Conservation (phyloP, 2,888 invertebrate species). For the Drosophila formosana region DNA sequence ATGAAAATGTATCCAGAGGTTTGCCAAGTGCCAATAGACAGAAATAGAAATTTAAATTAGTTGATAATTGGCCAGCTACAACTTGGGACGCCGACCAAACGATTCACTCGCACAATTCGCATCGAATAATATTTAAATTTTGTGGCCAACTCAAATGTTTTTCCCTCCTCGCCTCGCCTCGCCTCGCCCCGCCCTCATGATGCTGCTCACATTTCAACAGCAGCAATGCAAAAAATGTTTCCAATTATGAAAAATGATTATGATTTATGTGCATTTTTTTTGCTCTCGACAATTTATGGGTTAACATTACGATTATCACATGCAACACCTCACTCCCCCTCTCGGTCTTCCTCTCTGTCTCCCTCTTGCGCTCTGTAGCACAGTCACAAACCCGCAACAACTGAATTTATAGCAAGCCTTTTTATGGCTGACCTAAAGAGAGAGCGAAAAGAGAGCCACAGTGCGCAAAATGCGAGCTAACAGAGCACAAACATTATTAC, state of each 20-base stretch:
- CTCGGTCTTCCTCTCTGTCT: background rate
- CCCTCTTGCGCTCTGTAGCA: slow-evolving; percentile 17
- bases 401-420: slow-evolving; percentile 39
- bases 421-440: slow-evolving; percentile 27
- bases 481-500: background rate
- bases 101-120: background rate
- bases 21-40: slow-evolving; percentile 40
- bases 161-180: background rate
- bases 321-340: slow-evolving; percentile 1
- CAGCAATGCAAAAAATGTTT: slow-evolving; percentile 17
- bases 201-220: slow-evolving; percentile 1
- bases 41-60: slow-evolving; percentile 50
- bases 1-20: slow-evolving; percentile 22
- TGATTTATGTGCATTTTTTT: slow-evolving; percentile 47
- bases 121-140: slow-evolving; percentile 1
- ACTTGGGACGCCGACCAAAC: background rate
- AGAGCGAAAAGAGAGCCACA: background rate
- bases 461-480: background rate
- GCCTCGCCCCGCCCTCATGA: background rate
- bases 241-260: slow-evolving; percentile 39
- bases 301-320: slow-evolving; percentile 41
- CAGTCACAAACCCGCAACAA: slow-evolving; percentile 31
- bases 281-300: slow-evolving; percentile 34
- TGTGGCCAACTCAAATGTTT: background rate
- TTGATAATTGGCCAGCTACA: slow-evolving; percentile 34